phyloP scores from a whole-genome alignment of 2,797 vertebrate genomes.

The Adrianichthys oophorus region DNA sequence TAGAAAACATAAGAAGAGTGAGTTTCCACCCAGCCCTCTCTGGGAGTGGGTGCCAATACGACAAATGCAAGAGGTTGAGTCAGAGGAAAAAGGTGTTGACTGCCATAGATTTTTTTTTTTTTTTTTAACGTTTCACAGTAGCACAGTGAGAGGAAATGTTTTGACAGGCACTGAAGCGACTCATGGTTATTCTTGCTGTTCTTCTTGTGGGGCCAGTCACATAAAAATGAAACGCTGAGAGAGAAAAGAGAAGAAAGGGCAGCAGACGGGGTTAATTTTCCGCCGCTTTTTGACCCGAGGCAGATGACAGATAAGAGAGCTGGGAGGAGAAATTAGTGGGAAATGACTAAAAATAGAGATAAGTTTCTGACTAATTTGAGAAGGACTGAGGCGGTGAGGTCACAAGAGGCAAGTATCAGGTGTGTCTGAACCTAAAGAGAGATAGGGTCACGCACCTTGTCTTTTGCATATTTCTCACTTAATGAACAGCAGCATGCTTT shows the following conservation, averaged over 20 bases:
- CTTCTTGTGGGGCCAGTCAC: conserved; percentile 36
- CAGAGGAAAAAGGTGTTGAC: conserved; percentile 54
- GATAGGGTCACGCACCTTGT: conserved; percentile 45
- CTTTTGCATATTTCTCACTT: conserved; percentile 74
- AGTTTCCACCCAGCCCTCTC: conserved; percentile 43
- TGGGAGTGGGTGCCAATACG: conserved; percentile 24
- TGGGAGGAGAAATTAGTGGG: conserved; percentile 27
- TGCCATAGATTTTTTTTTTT: conserved; percentile 40
- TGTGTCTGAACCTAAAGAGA: conserved; percentile 36
- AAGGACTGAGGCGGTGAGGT: conserved; percentile 22
- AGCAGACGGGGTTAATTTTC: conserved; percentile 75
- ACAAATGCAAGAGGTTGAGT: conserved; percentile 40
- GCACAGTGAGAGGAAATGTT: conserved; percentile 35
- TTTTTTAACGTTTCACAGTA: conserved; percentile 23
- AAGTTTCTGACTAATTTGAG: conserved; percentile 32
- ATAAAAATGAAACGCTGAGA: conserved; percentile 46
- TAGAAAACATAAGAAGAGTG: conserved; percentile 9
- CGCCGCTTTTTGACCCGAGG: conserved; percentile 73
- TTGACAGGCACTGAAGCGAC: conserved; percentile 33
- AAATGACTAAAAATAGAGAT: conserved; percentile 29
- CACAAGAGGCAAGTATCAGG: conserved; percentile 28
- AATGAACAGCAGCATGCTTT: conserved; percentile 74
- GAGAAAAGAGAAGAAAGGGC: conserved; percentile 18
- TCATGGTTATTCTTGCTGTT: conserved; percentile 27
- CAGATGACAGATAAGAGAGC: conserved; percentile 63